phyloP scores from a whole-genome alignment of 2,113 vertebrate species.

The Daubentonia madagascariensis region DNA sequence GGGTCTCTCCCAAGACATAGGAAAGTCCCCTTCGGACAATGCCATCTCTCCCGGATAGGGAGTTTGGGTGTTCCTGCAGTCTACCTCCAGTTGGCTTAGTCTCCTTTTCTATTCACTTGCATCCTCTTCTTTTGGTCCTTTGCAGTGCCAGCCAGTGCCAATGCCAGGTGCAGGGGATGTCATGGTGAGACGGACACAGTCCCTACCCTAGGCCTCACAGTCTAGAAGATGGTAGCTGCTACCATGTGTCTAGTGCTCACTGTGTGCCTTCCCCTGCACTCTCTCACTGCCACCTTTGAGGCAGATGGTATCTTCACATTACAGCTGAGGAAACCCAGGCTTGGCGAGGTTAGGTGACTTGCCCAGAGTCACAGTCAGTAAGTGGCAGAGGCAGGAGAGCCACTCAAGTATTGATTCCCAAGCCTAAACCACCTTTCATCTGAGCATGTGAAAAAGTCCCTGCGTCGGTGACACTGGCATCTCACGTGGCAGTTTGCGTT shows the following conservation, averaged over 20 bases:
- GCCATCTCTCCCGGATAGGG: not conserved
- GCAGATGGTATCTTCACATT: not conserved
- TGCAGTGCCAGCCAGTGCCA: too few species aligned
- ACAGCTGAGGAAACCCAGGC: not conserved
- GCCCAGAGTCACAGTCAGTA: not conserved
- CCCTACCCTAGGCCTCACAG: not conserved
- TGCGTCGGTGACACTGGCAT: fast-evolving
- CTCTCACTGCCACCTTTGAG: not conserved
- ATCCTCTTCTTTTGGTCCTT: not conserved
- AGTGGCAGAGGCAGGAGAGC: not conserved
- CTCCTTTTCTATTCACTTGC: not conserved
- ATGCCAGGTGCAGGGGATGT: not conserved
- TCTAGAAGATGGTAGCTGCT: fast-evolving
- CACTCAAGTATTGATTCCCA: too few species aligned
- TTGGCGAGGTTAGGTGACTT: not conserved
- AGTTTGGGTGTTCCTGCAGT: not conserved
- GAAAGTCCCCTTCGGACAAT: not conserved
- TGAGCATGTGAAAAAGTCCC: not conserved
- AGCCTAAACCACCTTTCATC: not conserved
- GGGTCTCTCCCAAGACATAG: not conserved
- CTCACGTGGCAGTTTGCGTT: not conserved
- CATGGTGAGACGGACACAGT: fast-evolving
- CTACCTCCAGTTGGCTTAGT: fast-evolving
- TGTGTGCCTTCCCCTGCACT: fast-evolving
- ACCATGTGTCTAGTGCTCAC: too few species aligned